Evolutionary conservation across 2,888 invertebrate species (phyloP).

Genomic region (Chymomyza fuscimana): DNA sequence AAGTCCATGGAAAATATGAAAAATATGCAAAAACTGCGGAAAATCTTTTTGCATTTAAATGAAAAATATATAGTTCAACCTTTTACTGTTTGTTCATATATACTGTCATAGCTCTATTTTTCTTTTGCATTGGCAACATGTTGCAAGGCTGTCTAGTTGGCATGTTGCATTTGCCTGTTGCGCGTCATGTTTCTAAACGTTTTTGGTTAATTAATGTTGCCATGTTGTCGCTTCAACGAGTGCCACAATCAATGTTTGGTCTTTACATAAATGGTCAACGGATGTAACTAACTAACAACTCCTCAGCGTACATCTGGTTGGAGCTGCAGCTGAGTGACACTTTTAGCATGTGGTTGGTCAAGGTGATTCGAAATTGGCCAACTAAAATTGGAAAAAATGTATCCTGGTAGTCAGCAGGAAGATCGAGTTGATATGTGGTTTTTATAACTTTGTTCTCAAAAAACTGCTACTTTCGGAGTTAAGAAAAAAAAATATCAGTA

Average conservation of each 20-base stretch:
- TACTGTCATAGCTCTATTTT: background rate
- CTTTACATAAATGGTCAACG: constrained; percentile 21
- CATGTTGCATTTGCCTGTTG: constrained; percentile 28
- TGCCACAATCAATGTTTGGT: constrained; percentile 45
- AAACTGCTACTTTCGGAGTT: too few species aligned
- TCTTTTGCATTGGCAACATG: background rate
- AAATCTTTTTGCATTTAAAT: constrained; percentile 31
- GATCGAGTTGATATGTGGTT: too few species aligned
- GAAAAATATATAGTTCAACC: background rate
- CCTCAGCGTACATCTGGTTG: too few species aligned
- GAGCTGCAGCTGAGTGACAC: too few species aligned
- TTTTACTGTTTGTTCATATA: background rate
- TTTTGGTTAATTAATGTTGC: constrained; percentile 52
- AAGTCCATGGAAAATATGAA: constrained; percentile 14
- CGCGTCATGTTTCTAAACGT: constrained; percentile 47
- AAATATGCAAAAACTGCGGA: constrained; percentile 65
- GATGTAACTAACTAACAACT: background rate
- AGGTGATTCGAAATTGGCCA: background rate
- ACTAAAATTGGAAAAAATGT: background rate
- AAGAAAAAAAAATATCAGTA: too few species aligned
- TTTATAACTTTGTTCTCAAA: too few species aligned
- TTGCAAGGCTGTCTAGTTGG: background rate
- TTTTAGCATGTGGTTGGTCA: background rate
- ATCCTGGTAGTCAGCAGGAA: background rate
- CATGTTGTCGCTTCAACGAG: constrained; percentile 29